Conservation (phyloP, 2,113 vertebrate genomes). For the Amphiprion ocellaris region DNA sequence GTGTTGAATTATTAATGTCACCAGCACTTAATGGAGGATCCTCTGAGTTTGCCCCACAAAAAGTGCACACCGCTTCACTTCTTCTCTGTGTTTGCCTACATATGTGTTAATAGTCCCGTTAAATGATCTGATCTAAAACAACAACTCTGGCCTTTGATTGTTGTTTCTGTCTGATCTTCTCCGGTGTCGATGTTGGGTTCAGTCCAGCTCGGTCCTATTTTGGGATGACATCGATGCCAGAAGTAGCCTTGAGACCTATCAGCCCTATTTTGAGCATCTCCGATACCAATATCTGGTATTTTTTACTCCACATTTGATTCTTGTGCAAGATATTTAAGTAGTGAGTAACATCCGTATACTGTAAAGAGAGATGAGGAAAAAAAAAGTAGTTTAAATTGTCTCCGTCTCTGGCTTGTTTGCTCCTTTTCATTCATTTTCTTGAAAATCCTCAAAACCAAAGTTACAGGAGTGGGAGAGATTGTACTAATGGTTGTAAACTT, state of each 20-base stretch:
- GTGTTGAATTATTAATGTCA: constrained; percentile 52
- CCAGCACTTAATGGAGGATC: constrained; percentile 26
- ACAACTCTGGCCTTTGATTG: constrained; percentile 27
- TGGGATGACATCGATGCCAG: constrained; percentile 59
- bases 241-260: constrained; percentile 47
- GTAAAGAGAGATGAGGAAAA: neutral
- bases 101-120: constrained; percentile 1
- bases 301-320: constrained; percentile 48
- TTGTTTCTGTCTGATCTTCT: constrained; percentile 18
- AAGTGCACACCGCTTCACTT: neutral
- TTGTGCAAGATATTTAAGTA: constrained; percentile 28
- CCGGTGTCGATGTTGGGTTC: constrained; percentile 48
- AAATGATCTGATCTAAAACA: constrained; percentile 28
- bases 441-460: neutral
- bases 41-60: constrained; percentile 5
- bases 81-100: constrained; percentile 13
- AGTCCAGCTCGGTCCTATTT: constrained; percentile 65
- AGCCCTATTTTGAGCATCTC: constrained; percentile 48
- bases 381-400: neutral
- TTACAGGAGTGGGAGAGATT: too few species aligned
- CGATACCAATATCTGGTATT: constrained; percentile 53
- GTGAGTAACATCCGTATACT: constrained; percentile 16
- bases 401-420: constrained; percentile 11
- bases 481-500: too few species aligned
- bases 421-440: constrained; percentile 1